These are phyloP conservation scores for Embidobia sp. DNA, from an alignment of 2,888 invertebrate genomes.

Conservation along the genomic window DNA sequence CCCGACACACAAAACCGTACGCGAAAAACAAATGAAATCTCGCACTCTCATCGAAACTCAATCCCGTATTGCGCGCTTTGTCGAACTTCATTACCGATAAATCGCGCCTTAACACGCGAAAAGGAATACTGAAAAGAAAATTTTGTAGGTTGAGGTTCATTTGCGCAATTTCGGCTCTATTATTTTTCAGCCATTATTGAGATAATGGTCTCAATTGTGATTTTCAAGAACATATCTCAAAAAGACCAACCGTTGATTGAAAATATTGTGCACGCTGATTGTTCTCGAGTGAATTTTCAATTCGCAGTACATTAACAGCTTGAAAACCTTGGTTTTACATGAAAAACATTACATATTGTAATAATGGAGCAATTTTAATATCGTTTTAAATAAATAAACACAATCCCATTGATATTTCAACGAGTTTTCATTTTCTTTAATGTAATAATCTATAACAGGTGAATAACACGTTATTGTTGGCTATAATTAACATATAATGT, in stretches of 20 bases:
- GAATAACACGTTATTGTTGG: conserved; percentile 43
- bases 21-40: conserved; percentile 53
- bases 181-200: conserved; percentile 24
- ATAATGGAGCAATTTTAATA: too few species aligned
- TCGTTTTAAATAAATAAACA: conserved; percentile 16
- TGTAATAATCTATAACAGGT: conserved; percentile 51
- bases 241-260: conserved; percentile 3
- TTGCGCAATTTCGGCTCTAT: conserved; percentile 15
- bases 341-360: too few species aligned
- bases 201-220: conserved; percentile 23
- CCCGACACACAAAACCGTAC: conserved; percentile 38
- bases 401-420: conserved; percentile 26
- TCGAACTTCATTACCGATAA: conserved; percentile 55
- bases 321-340: too few species aligned
- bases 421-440: conserved; percentile 46
- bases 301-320: too few species aligned
- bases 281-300: too few species aligned
- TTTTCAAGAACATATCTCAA: conserved; percentile 11
- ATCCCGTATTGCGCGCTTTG: conserved; percentile 45
- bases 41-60: conserved; percentile 32
- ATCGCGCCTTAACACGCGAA: conserved; percentile 41
- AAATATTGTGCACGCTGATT: conserved; percentile 1
- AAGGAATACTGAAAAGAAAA: conserved; percentile 30
- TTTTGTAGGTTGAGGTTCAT: conserved; percentile 52
- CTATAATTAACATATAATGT: conserved; percentile 48